Percentiles rank a stretch among this genome's conserved stretches.
Conservation (phyloP, 1,140 invertebrate species). For the Papilio polytes region DNA sequence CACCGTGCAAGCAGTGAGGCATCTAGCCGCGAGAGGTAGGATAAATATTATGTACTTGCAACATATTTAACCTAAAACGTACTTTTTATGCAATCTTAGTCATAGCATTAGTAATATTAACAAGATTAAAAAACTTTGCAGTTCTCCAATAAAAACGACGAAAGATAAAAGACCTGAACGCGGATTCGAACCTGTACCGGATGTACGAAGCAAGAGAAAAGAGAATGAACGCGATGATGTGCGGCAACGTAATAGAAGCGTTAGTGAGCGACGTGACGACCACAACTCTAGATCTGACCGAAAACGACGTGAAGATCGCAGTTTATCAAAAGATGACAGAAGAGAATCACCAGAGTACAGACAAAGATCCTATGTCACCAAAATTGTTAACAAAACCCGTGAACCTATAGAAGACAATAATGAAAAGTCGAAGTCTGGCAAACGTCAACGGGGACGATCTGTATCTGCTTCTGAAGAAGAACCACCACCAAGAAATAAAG, state of each 20-base stretch:
- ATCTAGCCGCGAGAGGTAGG: conserved; percentile 80
- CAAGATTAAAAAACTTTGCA: conserved; percentile 50
- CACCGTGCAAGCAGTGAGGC: conserved; percentile 78
- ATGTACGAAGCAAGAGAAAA: conserved; percentile 54
- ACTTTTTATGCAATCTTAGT: not conserved
- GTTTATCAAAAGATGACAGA: conserved; percentile 49
- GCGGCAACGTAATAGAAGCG: conserved; percentile 35
- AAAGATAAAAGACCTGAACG: conserved; percentile 66
- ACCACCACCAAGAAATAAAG: conserved; percentile 50
- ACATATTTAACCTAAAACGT: not conserved
- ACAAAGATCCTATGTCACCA: conserved; percentile 67
- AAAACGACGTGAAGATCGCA: conserved; percentile 55
- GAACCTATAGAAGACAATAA: conserved; percentile 57
- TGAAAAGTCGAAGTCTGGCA: conserved; percentile 50
- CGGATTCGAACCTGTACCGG: conserved; percentile 51
- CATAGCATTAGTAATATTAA: not conserved
- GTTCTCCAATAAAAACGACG: conserved; percentile 66
- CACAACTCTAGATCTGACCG: conserved; percentile 47
- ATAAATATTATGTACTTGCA: conserved; percentile 12
- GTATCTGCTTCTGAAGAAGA: conserved; percentile 57
- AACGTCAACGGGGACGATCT: conserved; percentile 52
- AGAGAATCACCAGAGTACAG: conserved; percentile 58
- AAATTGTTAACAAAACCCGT: conserved; percentile 65
- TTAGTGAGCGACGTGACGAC: conserved; percentile 49
- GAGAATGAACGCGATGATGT: conserved; percentile 61